Conservation (phyloP, 2,797 vertebrate genomes). For the Phalloptychus januarius region DNA sequence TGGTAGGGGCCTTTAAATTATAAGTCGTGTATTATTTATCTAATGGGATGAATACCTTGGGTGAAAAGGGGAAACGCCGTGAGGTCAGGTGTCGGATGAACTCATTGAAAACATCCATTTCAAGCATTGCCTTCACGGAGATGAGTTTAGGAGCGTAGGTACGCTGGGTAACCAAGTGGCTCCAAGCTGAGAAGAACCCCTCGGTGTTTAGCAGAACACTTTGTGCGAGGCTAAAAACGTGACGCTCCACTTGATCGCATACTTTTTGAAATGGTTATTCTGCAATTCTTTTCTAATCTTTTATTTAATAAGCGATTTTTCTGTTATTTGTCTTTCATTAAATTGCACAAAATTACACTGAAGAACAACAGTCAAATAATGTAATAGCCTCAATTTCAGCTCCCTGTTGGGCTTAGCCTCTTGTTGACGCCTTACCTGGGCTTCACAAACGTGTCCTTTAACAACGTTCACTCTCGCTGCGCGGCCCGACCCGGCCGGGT, state of each 20-base stretch:
- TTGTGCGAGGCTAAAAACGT: neutral
- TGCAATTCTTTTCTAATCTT: constrained; percentile 34
- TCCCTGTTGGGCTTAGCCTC: constrained; percentile 52
- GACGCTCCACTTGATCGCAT: neutral
- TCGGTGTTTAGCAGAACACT: neutral
- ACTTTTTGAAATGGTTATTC: constrained; percentile 30
- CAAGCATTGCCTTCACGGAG: neutral
- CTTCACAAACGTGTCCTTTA: constrained; percentile 58
- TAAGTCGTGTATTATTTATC: neutral
- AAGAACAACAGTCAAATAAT: constrained; percentile 51
- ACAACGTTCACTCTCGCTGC: constrained; percentile 26
- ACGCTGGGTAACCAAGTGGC: neutral
- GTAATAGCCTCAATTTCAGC: constrained; percentile 62
- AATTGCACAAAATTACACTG: constrained; percentile 58
- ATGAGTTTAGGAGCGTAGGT: neutral
- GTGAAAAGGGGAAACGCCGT: neutral
- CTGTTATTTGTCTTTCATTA: constrained; percentile 35
- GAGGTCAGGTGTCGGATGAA: neutral
- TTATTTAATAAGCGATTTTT: constrained; percentile 59
- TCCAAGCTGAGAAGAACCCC: neutral
- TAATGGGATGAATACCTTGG: neutral
- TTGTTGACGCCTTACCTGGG: constrained; percentile 71
- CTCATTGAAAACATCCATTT: neutral
- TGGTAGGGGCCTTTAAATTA: neutral
- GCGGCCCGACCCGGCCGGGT: constrained; percentile 30